Evolutionary conservation across 2,113 vertebrate genomes (phyloP), one percentile per base, ranked within the genome.

Genomic region (Rhinogobius similis): DNA sequence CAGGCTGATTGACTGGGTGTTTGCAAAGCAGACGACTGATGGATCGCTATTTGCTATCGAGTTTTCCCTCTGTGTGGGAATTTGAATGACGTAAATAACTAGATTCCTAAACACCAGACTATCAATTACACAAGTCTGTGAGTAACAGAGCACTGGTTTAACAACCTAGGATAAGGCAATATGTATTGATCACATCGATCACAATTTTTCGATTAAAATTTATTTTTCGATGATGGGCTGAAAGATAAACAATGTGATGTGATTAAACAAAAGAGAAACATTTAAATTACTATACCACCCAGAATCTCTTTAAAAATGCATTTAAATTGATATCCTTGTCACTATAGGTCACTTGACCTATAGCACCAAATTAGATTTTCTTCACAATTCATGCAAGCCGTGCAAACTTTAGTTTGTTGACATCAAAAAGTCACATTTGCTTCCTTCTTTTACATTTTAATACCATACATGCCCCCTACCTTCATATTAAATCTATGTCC

Each of bases 401-500:
- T 18, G 29, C 56, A 61, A 23, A 53, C 5, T 14, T 39, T 39
- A 13, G 52, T 9, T 20, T 58, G 18, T 29, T 41, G 0, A 21
- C 20, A 63, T 23, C 32, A 62, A 27, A 27, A 58, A 58, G 76
- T 73, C 68, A 67, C 62, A 55, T 78, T 66, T 16, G 18, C 52
- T 46, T 64, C 55, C 58, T 52, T 27, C 59, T 46, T 26, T 55
- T 55, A 18, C 59, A 41, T 65, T 65, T 65, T 83, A 86, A 86
- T 87, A 72, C 46, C 58, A 71, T 5, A 26, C 76, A 48, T 21
- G 63, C 79, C 69, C 72, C 72, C 84, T 79, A 79, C 79, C 79
- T 78, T 58, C 65, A 71, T 23, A 83, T 87, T 77, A 78, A 79
- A 77, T 50, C 55, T 44, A 66, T 65, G 81, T 78, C 79, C 76